These are phyloP conservation scores for Aphelocoma coerulescens DNA, from an alignment of 2,113 vertebrate species.

Conservation along the genomic window DNA sequence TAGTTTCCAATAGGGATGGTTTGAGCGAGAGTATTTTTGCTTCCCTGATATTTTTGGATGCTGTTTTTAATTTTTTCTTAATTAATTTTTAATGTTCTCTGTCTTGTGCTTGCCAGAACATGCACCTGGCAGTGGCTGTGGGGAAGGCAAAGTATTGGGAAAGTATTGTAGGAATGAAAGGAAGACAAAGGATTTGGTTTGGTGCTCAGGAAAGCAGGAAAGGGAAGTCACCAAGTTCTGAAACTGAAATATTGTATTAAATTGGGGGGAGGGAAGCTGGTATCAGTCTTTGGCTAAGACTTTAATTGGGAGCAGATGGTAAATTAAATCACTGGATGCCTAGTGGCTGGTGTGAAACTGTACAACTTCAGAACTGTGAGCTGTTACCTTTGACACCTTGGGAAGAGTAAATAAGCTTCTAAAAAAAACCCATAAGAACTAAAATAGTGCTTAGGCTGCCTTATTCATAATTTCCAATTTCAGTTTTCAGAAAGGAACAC, in stretches of 20 bases:
- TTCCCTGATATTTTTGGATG: background rate
- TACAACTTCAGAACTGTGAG: conserved; percentile 10
- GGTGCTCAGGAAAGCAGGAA: background rate
- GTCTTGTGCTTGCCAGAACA: background rate
- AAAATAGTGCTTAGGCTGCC: background rate
- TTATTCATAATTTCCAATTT: conserved; percentile 14
- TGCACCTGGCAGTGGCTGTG: background rate
- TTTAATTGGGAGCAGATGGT: conserved; percentile 54
- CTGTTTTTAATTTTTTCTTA: background rate
- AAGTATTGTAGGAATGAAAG: background rate
- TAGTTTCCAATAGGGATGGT: background rate
- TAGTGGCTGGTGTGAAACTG: conserved; percentile 31
- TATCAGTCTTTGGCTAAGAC: background rate
- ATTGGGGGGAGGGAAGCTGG: background rate
- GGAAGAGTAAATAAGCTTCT: conserved; percentile 32
- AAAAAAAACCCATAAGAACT: background rate
- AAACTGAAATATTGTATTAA: conserved; percentile 12
- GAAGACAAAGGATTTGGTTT: background rate
- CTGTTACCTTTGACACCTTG: conserved; percentile 33
- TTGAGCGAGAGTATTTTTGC: background rate
- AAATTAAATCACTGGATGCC: conserved; percentile 20
- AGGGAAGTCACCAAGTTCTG: conserved; percentile 8
- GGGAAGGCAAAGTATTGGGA: background rate
- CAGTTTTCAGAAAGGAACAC: background rate
- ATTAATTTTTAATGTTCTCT: background rate